Evolutionary conservation across 2,797 vertebrate genomes (phyloP), one percentile per base, ranked within the genome.

Genomic region (Halcyon leucocephala): DNA sequence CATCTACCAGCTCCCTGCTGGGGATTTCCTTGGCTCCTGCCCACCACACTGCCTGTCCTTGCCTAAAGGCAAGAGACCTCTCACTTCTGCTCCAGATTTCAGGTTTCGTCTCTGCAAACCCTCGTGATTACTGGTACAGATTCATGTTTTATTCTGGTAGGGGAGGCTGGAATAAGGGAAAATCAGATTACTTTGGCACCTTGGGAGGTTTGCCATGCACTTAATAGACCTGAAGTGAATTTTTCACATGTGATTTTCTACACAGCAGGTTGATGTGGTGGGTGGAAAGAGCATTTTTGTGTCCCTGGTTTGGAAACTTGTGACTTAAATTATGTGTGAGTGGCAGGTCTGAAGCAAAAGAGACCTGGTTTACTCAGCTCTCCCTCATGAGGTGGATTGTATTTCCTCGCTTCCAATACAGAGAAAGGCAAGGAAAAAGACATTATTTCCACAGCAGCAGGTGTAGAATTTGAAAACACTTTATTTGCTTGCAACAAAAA

Each of bases 291-390:
- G 22, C 12, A 13, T 22, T 85, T 92, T 82, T 86, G 24, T 65
- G 31, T 66, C 66, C 24, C 62, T 52, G 42, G 7, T 46, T 95
- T 93, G 85, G 62, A 83, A 92, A 91, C 20, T 28, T 79, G 73
- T 46, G 84, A 57, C 58, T 90, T 84, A 72, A 90, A 51, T 81
- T 76, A 29, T 33, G 18, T 76, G 69, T 72, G 55, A 94, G 76
- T 88, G 80, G 46, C 91, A 96, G 54, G 35, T 62, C 62, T 91
- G 70, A 96, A 86, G 93, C 69, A 83, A 88, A 91, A 67, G 81
- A 82, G 70, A 60, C 46, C 35, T 86, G 66, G 13, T 28, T 86
- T 86, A 39, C 37, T 94, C 51, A 37, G 54, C 15, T 80, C 12
- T 65, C 2, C 4, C 26, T 89, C 37, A 54, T 57, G 72, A 79